Evolutionary conservation across 1,140 invertebrate species (phyloP).

Genomic region (Dendrolimus punctatus): DNA sequence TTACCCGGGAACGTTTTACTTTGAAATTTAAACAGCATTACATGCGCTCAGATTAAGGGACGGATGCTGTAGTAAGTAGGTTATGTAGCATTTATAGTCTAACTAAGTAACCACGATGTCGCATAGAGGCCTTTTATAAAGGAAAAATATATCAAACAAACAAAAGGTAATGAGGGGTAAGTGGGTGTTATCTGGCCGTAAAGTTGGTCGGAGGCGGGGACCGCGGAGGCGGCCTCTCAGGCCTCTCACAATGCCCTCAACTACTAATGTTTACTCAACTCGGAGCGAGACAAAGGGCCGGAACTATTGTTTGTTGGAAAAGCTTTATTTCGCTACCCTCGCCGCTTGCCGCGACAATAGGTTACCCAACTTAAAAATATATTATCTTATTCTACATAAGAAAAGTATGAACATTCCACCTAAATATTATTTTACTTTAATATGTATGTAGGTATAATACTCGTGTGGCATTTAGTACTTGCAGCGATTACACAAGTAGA

Average conservation of each 20-base stretch:
- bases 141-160: constrained; percentile 57
- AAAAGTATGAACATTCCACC: constrained; percentile 31
- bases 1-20: not conserved
- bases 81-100: too few relatives aligned
- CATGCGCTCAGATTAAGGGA: not conserved
- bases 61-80: too few relatives aligned
- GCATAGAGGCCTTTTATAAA: constrained; percentile 22
- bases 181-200: constrained; percentile 57
- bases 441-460: too few relatives aligned
- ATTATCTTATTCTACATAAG: constrained; percentile 54
- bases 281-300: constrained; percentile 64
- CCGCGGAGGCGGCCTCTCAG: constrained; percentile 6
- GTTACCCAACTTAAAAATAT: constrained; percentile 71
- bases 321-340: constrained; percentile 69
- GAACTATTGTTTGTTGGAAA: constrained; percentile 71
- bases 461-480: too few relatives aligned
- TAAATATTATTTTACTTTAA: not conserved
- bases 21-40: not conserved
- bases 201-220: constrained; percentile 34
- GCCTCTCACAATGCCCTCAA: constrained; percentile 51
- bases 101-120: not conserved
- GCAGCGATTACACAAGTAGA: too few relatives aligned
- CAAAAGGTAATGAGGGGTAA: constrained; percentile 57
- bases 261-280: constrained; percentile 70
- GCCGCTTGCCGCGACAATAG: constrained; percentile 58